These are phyloP conservation scores for Buteo buteo DNA, from an alignment of 2,113 vertebrate species.

Conservation along the genomic window DNA sequence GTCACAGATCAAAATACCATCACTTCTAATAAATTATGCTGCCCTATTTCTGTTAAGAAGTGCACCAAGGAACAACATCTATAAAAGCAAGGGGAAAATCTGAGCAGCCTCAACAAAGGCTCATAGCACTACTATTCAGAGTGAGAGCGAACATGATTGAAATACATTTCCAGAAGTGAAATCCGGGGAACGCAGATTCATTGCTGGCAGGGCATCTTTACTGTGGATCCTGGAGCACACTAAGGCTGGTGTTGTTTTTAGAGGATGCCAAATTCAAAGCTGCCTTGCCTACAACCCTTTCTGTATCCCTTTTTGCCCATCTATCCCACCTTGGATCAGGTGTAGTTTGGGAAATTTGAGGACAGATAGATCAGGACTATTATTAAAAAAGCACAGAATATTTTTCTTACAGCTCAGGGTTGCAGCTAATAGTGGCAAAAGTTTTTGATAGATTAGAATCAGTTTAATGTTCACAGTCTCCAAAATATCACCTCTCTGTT, in stretches of 20 bases:
- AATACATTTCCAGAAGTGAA: neutral
- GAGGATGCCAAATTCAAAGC: neutral
- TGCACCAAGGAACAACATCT: neutral
- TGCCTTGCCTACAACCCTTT: neutral
- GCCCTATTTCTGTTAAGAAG: conserved; percentile 18
- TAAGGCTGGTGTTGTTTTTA: neutral
- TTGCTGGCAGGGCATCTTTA: neutral
- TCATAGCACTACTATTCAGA: neutral
- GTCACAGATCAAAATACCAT: conserved; percentile 48
- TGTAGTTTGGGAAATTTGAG: neutral
- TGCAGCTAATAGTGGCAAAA: neutral
- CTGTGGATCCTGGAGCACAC: neutral
- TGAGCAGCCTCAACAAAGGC: neutral
- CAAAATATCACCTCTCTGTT: neutral
- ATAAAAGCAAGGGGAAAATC: neutral
- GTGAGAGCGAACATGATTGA: neutral
- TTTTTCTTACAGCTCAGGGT: neutral
- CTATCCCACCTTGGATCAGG: neutral
- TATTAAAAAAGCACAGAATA: neutral
- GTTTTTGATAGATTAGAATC: neutral
- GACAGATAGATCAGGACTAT: neutral
- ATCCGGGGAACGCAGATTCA: neutral
- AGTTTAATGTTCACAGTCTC: neutral
- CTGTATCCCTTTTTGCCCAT: neutral
- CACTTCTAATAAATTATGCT: conserved; percentile 54